Evolutionary conservation across 2,888 invertebrate species (phyloP), one percentile per base, ranked within the genome.

Genomic region (Aradus depressus): DNA sequence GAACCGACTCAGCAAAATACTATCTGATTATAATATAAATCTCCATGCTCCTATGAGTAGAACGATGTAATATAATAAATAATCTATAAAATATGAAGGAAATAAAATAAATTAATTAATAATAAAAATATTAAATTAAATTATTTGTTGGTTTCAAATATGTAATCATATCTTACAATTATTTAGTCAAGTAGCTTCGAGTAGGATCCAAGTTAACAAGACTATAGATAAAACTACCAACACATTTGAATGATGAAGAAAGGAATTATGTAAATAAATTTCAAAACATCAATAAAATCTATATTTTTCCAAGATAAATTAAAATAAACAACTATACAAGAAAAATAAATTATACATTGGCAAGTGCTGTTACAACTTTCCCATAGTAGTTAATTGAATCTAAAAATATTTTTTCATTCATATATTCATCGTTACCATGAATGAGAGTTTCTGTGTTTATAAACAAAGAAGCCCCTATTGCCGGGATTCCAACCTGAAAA

Each of bases 401-500:
- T 2, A 93, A 67, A 68, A 87, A 95, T 3, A 79, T 75, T n/a
- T 79, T 74, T 45, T 81, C 82, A 52, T 79, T 77, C 6, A 96
- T 70, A 63, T 75, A 85, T 65, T 97, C 96, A 65, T 97, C 79
- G 65, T 93, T 84, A 66, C 91, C 90, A 64, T 97, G 96, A 2
- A 95, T 73, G 1, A 85, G 72, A 1, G 89, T 77, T 0, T 80
- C 82, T 0, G 90, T 91, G 62, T 80, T 75, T 61, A 82, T 84
- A 73, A 92, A 84, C 0, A 93, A 92, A 0, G 90, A 88, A 69
- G 96, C 90, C n/a, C 93, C 88, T 54, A 95, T 70, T 0, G 88
- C 88, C 1, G 85, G 84, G 45, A 85, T 74, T 10, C 86, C 88
- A 26, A 75, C 71, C 70, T 79, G 64, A 10, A 64, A 61, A 53